phyloP scores from a whole-genome alignment of 2,113 vertebrate species.

The Crotalus viridis region DNA sequence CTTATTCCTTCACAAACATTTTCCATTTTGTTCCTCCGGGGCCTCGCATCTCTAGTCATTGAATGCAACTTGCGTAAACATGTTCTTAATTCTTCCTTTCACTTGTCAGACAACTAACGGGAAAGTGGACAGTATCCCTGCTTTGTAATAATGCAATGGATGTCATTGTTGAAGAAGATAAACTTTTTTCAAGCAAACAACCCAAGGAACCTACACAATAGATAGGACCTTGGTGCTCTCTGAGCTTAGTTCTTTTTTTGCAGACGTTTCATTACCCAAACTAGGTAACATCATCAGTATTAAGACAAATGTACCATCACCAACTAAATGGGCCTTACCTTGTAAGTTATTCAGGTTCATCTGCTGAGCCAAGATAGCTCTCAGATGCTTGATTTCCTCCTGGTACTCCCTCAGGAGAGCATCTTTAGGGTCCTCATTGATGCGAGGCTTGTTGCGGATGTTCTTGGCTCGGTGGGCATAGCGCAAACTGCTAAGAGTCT shows the following conservation, averaged over 20 bases:
- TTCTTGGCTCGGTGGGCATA: constrained; percentile 84
- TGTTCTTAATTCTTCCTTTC: neutral
- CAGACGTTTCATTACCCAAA: neutral
- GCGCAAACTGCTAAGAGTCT: constrained; percentile 84
- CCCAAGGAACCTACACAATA: neutral
- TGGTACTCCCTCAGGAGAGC: constrained; percentile 86
- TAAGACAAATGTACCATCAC: neutral
- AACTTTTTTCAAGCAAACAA: neutral
- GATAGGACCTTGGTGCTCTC: neutral
- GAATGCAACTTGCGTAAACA: neutral
- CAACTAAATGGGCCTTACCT: constrained; percentile 56
- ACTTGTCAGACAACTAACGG: neutral
- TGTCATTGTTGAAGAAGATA: neutral
- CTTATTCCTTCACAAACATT: neutral
- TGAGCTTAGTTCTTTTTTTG: neutral
- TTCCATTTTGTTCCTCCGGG: neutral
- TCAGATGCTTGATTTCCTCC: constrained; percentile 85
- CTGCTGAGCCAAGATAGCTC: constrained; percentile 76
- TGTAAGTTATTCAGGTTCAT: constrained; percentile 55
- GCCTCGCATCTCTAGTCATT: neutral
- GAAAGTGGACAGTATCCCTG: neutral
- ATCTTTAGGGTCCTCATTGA: constrained; percentile 91
- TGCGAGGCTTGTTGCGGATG: constrained; percentile 85
- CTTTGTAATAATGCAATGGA: neutral
- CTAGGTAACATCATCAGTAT: neutral